Conservation (phyloP, 2,113 vertebrate genomes). For the Psammodynastes pulverulentus region DNA sequence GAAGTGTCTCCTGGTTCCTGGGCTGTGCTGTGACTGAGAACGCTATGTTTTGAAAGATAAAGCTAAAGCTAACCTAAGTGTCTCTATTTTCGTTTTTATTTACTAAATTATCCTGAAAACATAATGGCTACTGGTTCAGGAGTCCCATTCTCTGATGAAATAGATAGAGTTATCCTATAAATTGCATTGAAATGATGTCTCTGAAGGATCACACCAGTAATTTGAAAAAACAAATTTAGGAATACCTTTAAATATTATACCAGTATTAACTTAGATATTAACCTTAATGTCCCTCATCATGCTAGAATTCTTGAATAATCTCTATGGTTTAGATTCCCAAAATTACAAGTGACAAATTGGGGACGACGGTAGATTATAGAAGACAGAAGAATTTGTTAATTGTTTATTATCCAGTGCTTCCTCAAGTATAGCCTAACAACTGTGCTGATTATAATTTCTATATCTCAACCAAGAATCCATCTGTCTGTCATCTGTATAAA, state of each 20-base stretch:
- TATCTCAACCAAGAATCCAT: neutral
- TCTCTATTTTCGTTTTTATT: rapidly evolving
- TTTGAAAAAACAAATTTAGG: slow-evolving; percentile 2
- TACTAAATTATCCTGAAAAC: neutral
- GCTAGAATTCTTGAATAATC: neutral
- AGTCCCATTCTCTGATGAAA: neutral
- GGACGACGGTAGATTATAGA: neutral
- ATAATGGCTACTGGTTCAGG: neutral
- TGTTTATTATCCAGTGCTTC: neutral
- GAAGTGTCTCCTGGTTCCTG: slow-evolving; percentile 46
- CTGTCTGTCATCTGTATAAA: neutral
- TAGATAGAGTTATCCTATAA: neutral
- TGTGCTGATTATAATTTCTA: neutral
- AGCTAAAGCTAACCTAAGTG: neutral
- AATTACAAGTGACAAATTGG: neutral
- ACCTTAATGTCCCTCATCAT: neutral
- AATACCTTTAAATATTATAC: neutral
- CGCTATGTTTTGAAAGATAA: neutral
- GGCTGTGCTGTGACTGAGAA: neutral
- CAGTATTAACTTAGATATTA: neutral
- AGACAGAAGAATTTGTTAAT: neutral
- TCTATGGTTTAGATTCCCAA: neutral
- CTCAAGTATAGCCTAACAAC: neutral
- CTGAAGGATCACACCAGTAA: neutral
- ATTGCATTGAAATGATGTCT: neutral